phyloP scores from a whole-genome alignment of 2,113 vertebrate species.

The Urocolius indicus region DNA sequence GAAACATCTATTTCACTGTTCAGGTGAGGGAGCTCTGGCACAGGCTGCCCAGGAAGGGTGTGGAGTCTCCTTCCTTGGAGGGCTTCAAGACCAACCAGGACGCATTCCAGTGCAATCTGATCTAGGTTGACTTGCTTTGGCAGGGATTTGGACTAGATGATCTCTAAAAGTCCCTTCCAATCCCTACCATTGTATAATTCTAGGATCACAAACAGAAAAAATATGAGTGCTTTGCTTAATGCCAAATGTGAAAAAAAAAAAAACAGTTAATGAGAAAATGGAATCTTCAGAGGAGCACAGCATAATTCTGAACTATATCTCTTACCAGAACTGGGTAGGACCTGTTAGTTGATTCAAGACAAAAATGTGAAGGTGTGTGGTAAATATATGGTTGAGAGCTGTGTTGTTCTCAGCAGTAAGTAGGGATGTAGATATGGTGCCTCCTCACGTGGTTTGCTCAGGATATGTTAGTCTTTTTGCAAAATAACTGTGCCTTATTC shows the following conservation, averaged over 20 bases:
- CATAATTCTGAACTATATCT: background rate
- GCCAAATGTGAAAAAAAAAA: slow-evolving; percentile 24
- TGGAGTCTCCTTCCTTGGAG: too few species aligned
- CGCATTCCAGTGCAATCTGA: too few species aligned
- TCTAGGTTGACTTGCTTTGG: too few species aligned
- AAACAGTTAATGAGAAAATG: slow-evolving; percentile 62
- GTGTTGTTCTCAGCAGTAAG: background rate
- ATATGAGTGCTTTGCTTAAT: background rate
- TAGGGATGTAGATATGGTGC: fast-evolving
- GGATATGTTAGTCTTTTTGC: background rate
- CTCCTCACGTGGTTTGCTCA: background rate
- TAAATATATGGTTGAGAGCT: background rate
- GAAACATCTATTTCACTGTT: too few species aligned
- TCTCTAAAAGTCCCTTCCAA: too few species aligned
- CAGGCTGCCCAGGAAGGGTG: too few species aligned
- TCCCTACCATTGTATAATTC: too few species aligned
- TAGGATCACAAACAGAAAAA: slow-evolving; percentile 28
- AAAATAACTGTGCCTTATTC: background rate
- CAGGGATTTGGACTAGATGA: too few species aligned
- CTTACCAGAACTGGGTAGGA: background rate
- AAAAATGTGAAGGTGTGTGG: background rate
- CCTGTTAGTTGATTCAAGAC: background rate
- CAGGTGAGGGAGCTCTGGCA: too few species aligned
- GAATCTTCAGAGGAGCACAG: slow-evolving; percentile 9
- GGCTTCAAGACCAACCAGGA: too few species aligned